Evolutionary conservation across 2,113 vertebrate genomes (phyloP).

Genomic region (Peromyscus californicus): DNA sequence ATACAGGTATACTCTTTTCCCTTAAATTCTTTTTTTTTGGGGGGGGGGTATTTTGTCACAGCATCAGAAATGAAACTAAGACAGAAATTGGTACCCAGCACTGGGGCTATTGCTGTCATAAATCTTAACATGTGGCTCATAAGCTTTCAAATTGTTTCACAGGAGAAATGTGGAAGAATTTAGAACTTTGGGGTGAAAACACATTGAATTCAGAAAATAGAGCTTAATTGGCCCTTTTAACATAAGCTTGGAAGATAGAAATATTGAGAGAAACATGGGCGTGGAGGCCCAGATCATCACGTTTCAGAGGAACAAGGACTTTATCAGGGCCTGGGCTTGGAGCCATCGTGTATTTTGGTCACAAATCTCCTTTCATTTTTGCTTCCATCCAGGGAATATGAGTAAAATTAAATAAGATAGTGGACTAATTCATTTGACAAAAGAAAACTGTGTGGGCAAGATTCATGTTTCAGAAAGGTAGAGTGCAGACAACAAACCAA

Average conservation of each 20-base stretch:
- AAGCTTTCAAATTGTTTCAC: neutral
- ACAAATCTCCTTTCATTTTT: neutral
- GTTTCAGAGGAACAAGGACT: neutral
- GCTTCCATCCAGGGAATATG: neutral
- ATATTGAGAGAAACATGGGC: neutral
- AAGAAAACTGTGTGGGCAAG: neutral
- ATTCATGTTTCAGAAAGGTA: neutral
- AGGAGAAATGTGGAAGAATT: neutral
- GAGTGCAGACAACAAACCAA: neutral
- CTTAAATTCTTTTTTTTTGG: neutral
- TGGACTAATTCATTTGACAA: neutral
- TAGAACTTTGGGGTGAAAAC: neutral
- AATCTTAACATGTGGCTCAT: neutral
- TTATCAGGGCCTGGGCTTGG: neutral
- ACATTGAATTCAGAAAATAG: neutral
- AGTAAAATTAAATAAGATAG: neutral
- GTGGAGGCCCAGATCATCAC: neutral
- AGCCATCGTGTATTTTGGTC: neutral
- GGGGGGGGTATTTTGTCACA: neutral
- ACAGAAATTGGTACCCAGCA: neutral
- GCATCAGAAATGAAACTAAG: neutral
- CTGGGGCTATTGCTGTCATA: neutral
- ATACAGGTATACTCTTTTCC: neutral
- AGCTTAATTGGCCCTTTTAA: neutral
- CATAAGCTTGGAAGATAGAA: neutral